These are phyloP conservation scores for Acrossocheilus fasciatus DNA, from an alignment of 2,797 vertebrate genomes.

Conservation along the genomic window DNA sequence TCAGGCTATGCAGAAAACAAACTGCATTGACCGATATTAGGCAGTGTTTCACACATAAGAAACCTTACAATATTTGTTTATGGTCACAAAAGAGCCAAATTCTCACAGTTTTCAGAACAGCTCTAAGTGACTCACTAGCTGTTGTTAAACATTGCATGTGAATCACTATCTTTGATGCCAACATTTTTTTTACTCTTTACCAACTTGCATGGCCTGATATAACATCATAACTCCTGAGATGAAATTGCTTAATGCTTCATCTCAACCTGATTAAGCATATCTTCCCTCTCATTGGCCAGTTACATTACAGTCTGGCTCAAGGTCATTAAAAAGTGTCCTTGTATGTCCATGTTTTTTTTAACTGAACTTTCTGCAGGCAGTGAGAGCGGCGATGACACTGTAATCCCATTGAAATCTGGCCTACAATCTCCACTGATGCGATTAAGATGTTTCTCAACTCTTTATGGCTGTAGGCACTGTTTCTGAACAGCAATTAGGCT, in stretches of 20 bases:
- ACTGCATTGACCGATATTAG: not conserved
- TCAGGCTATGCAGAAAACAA: not conserved
- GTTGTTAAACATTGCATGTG: slow-evolving; percentile 34
- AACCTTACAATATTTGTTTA: not conserved
- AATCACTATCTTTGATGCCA: slow-evolving; percentile 7
- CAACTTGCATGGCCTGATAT: not conserved
- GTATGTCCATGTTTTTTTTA: slow-evolving; percentile 10
- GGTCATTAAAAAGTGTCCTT: slow-evolving; percentile 20
- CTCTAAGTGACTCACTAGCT: slow-evolving; percentile 18
- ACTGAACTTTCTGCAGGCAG: slow-evolving; percentile 30
- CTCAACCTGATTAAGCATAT: not conserved
- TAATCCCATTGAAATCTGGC: slow-evolving; percentile 52
- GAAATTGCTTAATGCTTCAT: not conserved
- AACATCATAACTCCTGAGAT: not conserved
- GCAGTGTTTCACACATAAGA: not conserved
- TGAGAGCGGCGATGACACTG: slow-evolving; percentile 17
- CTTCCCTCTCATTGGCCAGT: slow-evolving; percentile 3
- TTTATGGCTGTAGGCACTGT: not conserved
- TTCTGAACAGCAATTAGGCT: not conserved
- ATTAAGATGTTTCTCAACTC: slow-evolving; percentile 47
- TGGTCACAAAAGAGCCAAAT: not conserved
- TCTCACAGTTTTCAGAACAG: slow-evolving; percentile 44
- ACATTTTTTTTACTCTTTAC: not conserved
- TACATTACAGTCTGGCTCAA: not conserved
- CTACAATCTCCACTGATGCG: slow-evolving; percentile 42